Evolutionary conservation across 2,888 invertebrate genomes (phyloP), one percentile per base, ranked within the genome.

Genomic region (Agonopterix subpropinquella): DNA sequence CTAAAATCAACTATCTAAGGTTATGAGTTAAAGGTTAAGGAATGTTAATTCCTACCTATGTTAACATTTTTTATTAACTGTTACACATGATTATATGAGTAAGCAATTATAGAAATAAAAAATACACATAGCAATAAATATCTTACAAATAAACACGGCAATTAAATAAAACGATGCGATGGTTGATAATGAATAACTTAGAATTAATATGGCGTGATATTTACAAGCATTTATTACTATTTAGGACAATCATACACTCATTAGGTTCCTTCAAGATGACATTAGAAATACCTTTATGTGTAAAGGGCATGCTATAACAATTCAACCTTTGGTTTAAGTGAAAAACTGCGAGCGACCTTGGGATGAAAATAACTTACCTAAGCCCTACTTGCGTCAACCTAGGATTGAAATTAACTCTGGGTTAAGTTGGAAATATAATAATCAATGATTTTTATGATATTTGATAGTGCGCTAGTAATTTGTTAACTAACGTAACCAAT

Each of bases 271-370:
- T 37, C 43, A n/a, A 60, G 61, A 69, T 70, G 70, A 72, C 77
- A 75, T 73, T 73, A 76, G 60, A 75, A 73, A 77, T 73, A 73
- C 65, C 69, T 77, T 70, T 65, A 65, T 64, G 59, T 67, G 61
- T 70, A 81, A 83, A 80, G 77, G 79, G 73, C 78, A 78, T 59
- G 60, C 62, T 57, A 58, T 58, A 58, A 54, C 42, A 51, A 54
- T 50, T 53, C 47, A 47, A 43, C 8, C 35, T 37, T 43, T 35
- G 51, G 4, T 36, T 11, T 15, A 47, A 47, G 36, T 5, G n/a
- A 41, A 8, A 36, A 47, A 18, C 41, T 45, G 10, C 4, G 1
- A 45, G 49, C 45, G 43, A 9, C 1, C 36, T 11, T 36, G 9
- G 36, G 28, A 28, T 28, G 7, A 28, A 28, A 28, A 28, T 18